Percentiles rank a stretch among this genome's conserved stretches.
phyloP scores from a whole-genome alignment of 2,113 vertebrate species.

The Polypterus bichir region DNA sequence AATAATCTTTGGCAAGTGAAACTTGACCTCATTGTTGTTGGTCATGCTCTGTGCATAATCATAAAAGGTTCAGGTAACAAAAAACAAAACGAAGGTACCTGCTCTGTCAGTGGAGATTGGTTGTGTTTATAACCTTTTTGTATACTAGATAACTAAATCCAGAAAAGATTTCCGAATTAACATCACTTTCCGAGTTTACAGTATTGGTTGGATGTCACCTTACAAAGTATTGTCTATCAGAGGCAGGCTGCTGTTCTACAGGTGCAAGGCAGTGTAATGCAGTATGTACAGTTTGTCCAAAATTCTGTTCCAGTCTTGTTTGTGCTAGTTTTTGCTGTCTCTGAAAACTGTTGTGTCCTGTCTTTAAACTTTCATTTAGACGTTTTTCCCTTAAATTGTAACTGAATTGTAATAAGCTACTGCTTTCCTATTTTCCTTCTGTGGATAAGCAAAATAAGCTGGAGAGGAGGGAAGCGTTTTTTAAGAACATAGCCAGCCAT shows the following conservation, averaged over 20 bases:
- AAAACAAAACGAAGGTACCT: slow-evolving; percentile 48
- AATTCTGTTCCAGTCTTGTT: slow-evolving; percentile 40
- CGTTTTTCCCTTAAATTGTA: too few species aligned
- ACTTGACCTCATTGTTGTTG: slow-evolving; percentile 71
- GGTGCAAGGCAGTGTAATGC: slow-evolving; percentile 29
- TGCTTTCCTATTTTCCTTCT: too few species aligned
- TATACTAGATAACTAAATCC: slow-evolving; percentile 28
- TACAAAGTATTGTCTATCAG: slow-evolving; percentile 26
- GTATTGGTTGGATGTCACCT: slow-evolving; percentile 55
- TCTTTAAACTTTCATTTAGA: slow-evolving; percentile 26
- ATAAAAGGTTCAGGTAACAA: slow-evolving; percentile 51
- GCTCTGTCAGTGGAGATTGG: slow-evolving; percentile 44
- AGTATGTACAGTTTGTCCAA: slow-evolving; percentile 34
- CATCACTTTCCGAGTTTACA: slow-evolving; percentile 29
- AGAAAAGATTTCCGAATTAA: slow-evolving; percentile 10
- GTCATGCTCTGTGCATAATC: slow-evolving; percentile 75
- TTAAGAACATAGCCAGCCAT: too few species aligned
- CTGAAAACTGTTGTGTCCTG: slow-evolving; percentile 30
- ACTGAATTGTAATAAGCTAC: too few species aligned
- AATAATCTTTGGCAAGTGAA: slow-evolving; percentile 74
- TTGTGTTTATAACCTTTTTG: slow-evolving; percentile 39
- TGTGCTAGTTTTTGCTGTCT: slow-evolving; percentile 45
- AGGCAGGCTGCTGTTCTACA: slow-evolving; percentile 22
- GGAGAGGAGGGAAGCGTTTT: too few species aligned
- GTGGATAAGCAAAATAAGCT: too few species aligned